Evolutionary conservation across 2,888 invertebrate genomes (phyloP).

Genomic region (Tetranychus piercei): DNA sequence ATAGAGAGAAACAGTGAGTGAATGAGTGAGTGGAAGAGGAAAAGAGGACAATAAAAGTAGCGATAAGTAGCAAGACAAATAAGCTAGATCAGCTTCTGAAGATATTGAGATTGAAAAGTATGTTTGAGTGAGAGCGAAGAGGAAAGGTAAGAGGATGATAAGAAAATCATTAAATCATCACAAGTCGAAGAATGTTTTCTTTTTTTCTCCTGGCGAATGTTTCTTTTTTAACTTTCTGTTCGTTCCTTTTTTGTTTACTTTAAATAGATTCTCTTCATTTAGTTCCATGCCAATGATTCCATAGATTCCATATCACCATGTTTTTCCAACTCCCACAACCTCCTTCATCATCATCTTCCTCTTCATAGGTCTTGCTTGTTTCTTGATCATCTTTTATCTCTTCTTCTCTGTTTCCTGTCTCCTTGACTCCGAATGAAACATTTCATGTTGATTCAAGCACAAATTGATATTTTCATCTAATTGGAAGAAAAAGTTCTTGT

Average conservation of each 20-base stretch:
- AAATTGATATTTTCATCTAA: slow-evolving; percentile 1
- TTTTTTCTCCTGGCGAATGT: neutral
- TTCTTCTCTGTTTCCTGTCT: neutral
- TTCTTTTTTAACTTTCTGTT: neutral
- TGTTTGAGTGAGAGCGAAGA: neutral
- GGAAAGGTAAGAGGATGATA: neutral
- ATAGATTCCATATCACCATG: neutral
- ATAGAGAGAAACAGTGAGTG: neutral
- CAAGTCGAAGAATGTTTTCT: neutral
- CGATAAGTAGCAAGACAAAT: neutral
- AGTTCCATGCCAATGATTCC: neutral
- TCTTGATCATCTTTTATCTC: neutral
- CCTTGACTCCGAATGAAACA: neutral
- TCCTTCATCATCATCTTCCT: neutral
- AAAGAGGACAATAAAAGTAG: too few relatives aligned
- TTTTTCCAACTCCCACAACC: neutral
- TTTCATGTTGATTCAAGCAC: slow-evolving; percentile 1
- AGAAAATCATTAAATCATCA: neutral
- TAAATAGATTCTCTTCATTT: neutral
- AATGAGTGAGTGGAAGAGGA: neutral
- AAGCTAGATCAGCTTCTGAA: neutral
- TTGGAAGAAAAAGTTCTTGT: neutral
- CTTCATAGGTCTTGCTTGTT: neutral
- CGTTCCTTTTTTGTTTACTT: neutral
- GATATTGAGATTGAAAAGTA: neutral